Evolutionary conservation across 2,797 vertebrate genomes (phyloP).

Genomic region (Arnoldichthys spilopterus): DNA sequence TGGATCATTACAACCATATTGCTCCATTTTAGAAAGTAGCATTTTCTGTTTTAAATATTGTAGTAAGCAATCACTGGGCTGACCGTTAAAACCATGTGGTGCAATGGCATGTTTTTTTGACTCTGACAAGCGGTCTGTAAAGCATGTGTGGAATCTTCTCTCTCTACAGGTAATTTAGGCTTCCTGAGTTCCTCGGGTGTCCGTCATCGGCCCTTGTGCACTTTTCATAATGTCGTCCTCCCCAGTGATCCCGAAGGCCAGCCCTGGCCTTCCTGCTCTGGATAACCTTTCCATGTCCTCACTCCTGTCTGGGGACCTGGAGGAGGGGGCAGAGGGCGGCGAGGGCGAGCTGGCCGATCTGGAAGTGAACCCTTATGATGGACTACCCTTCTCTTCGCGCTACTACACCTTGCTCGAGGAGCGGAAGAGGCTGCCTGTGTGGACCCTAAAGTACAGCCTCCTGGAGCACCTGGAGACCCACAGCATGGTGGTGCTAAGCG

Average conservation of each 20-base stretch:
- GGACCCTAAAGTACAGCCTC: conserved; percentile 82
- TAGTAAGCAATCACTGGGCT: neutral
- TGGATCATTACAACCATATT: too few species aligned
- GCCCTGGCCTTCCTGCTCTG: conserved; percentile 27
- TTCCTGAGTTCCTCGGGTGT: conserved; percentile 46
- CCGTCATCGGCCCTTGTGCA: conserved; percentile 9
- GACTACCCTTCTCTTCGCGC: conserved; percentile 91
- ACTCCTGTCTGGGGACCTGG: conserved; percentile 75
- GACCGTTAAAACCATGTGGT: too few species aligned
- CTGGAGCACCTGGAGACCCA: conserved; percentile 86
- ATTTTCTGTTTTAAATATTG: too few species aligned
- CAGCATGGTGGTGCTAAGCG: conserved; percentile 86
- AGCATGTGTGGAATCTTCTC: neutral
- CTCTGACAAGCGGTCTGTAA: neutral
- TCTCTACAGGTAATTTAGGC: conserved; percentile 62
- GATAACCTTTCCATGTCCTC: conserved; percentile 79
- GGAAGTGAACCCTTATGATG: conserved; percentile 94
- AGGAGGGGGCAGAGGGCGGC: conserved; percentile 61
- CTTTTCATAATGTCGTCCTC: conserved; percentile 66
- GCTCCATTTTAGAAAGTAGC: too few species aligned
- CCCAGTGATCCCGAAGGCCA: conserved; percentile 35
- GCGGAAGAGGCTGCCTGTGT: conserved; percentile 81
- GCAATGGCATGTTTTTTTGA: neutral
- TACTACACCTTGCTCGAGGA: conserved; percentile 88
- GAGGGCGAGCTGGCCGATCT: conserved; percentile 76